Conservation (phyloP, 2,797 vertebrate genomes). For the Percopsis omiscomaycus region DNA sequence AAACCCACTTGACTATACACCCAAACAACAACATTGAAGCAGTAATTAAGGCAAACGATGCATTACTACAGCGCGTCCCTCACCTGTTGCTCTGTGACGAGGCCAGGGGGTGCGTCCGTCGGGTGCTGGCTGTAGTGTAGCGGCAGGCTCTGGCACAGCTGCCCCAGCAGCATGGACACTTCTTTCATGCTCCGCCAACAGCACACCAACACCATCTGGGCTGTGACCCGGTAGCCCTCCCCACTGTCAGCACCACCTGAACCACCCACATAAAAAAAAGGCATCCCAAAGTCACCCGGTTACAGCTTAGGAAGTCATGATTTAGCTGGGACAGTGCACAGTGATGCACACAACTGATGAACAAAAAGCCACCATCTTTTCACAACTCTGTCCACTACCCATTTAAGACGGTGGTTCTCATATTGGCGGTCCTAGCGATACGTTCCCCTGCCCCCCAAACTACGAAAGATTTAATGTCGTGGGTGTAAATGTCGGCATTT, state of each 20-base stretch:
- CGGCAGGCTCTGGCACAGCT: conserved; percentile 88
- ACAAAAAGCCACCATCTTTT: not conserved
- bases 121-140: conserved; percentile 50
- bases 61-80: conserved; percentile 16
- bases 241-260: conserved; percentile 41
- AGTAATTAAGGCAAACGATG: no score
- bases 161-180: conserved; percentile 89
- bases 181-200: conserved; percentile 99
- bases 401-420: no score
- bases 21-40: no score
- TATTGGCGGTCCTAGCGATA: no score
- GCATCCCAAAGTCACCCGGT: no score
- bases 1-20: no score
- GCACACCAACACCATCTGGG: conserved; percentile 95
- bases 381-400: no score
- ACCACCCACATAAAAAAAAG: conserved; percentile 28
- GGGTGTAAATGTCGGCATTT: no score
- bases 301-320: no score
- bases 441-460: no score
- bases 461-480: no score
- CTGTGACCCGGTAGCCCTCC: conserved; percentile 87
- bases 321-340: no score
- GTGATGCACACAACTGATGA: not conserved
- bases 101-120: conserved; percentile 49
- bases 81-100: conserved; percentile 90